Conservation (phyloP, 2,113 vertebrate genomes). For the Panthera leo region DNA sequence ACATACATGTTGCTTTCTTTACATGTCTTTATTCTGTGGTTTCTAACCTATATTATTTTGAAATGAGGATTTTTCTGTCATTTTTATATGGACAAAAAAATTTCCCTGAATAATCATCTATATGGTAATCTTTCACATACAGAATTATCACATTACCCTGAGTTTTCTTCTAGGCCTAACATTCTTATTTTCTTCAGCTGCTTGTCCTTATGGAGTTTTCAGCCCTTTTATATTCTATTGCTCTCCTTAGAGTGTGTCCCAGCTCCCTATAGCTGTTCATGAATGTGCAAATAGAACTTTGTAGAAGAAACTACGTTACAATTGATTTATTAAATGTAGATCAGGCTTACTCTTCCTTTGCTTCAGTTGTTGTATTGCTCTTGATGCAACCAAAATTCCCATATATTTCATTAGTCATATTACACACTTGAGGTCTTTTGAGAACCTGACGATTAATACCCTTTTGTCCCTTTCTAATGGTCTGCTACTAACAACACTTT, state of each 20-base stretch:
- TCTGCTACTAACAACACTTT: neutral
- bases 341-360: neutral
- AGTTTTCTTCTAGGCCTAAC: neutral
- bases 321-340: neutral
- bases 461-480: neutral
- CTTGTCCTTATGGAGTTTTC: neutral
- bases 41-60: conserved; percentile 14
- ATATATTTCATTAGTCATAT: neutral
- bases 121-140: neutral
- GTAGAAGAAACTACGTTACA: neutral
- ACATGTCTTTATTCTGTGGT: neutral
- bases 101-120: neutral
- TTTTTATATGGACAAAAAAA: neutral
- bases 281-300: neutral
- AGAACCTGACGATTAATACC: neutral
- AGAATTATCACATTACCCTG: neutral
- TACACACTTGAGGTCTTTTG: neutral
- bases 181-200: neutral
- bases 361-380: neutral
- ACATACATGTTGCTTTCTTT: neutral
- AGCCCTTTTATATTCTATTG: neutral
- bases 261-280: neutral
- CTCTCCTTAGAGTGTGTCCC: neutral
- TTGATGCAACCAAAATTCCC: neutral
- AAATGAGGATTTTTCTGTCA: neutral